A percentile compares a stretch with the other conserved stretches of the same genome.
phyloP scores from a whole-genome alignment of 2,888 invertebrate species.

The Harpalus rufipes region DNA sequence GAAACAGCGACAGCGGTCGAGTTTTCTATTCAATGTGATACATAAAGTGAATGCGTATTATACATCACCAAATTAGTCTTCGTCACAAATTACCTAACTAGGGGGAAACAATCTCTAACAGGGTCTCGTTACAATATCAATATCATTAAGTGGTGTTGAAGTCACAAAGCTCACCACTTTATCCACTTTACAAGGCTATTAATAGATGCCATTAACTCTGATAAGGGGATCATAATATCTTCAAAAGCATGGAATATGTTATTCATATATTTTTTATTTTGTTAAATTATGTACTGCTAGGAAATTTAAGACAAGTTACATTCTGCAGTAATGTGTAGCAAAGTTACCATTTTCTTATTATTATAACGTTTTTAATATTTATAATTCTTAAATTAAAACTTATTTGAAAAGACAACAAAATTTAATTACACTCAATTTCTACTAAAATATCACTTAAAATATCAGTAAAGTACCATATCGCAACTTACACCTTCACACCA shows the following conservation, averaged over 20 bases:
- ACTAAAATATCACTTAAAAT: too few relatives aligned
- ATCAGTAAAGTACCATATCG: too few relatives aligned
- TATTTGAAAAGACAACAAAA: too few relatives aligned
- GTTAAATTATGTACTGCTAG: neutral
- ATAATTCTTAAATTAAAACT: too few relatives aligned
- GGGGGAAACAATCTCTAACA: conserved; percentile 50
- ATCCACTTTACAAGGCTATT: conserved; percentile 12
- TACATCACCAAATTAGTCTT: conserved; percentile 38
- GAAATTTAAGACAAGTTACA: neutral
- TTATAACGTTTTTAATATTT: too few relatives aligned
- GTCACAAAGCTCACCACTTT: conserved; percentile 50
- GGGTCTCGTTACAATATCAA: conserved; percentile 51
- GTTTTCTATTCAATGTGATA: conserved; percentile 22
- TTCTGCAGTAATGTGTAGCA: neutral
- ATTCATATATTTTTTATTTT: conserved; percentile 13
- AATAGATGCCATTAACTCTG: conserved; percentile 35
- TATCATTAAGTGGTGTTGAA: conserved; percentile 50
- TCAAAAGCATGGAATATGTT: neutral
- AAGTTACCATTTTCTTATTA: too few relatives aligned
- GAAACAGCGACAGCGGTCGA: neutral
- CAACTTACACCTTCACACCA: too few relatives aligned
- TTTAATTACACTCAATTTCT: too few relatives aligned
- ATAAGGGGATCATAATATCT: conserved; percentile 1
- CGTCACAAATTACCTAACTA: conserved; percentile 47
- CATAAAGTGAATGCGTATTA: conserved; percentile 31